phyloP scores from a whole-genome alignment of 2,888 invertebrate genomes.

The Tetheella fluctuosa region DNA sequence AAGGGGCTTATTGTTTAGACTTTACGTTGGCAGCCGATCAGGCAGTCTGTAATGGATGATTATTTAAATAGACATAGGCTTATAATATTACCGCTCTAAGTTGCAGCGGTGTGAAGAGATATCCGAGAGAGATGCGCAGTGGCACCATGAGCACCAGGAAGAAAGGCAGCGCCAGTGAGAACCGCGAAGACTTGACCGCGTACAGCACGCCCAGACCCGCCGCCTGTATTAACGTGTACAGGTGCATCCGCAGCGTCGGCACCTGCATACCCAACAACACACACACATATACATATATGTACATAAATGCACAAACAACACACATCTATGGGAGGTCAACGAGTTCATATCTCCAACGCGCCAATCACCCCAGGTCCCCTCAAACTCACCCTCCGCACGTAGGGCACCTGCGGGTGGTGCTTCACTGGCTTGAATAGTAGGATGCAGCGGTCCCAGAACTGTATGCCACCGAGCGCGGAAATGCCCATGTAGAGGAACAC shows the following conservation, averaged over 20 bases:
- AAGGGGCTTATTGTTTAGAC: no score
- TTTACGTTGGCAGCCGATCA: no score
- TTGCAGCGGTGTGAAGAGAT: constrained; percentile 91
- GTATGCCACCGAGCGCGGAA: constrained; percentile 96
- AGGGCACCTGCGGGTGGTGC: constrained; percentile 95
- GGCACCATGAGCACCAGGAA: constrained; percentile 97
- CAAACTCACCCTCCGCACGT: constrained; percentile 91
- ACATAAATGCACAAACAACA: no score
- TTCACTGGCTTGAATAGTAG: constrained; percentile 97
- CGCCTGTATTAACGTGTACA: constrained; percentile 94
- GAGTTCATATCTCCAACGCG: constrained; percentile 1
- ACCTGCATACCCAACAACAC: constrained; percentile 80
- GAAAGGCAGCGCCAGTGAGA: constrained; percentile 96
- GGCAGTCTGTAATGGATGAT: no score
- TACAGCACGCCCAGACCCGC: constrained; percentile 91
- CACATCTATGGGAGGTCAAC: no score
- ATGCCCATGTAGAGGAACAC: constrained; percentile 99
- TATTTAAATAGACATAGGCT: no score
- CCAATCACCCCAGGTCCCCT: neutral
- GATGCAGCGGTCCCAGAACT: constrained; percentile 95
- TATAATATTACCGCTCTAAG: constrained; percentile 88
- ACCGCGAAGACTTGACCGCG: constrained; percentile 94
- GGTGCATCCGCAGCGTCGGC: constrained; percentile 95
- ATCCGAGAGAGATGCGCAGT: constrained; percentile 88
- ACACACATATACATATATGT: no score